Base-by-base conservation (phyloP, 2,797 vertebrate species). In the Novumbra hubbsi region DNA sequence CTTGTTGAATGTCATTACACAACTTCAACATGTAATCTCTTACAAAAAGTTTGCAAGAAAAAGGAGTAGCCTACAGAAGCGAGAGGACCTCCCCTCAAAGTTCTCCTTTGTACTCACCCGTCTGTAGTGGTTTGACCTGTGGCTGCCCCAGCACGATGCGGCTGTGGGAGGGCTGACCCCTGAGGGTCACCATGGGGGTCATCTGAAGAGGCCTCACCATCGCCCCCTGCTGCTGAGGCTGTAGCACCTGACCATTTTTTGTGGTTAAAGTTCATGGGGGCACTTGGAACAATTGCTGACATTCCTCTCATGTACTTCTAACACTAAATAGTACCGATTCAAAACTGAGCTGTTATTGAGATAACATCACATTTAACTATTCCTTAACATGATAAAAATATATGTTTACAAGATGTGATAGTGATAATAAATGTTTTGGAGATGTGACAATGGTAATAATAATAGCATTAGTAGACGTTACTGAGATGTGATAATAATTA, bases 151-250 rank as follows among this genome's bases (percentile, higher is more conserved):
- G 88, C 89, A 98, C 91, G 55, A 98, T 95, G 86, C 95, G 95
- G 81, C 89, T 94, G 71, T 60, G 55, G n/a, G 97, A 96, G 12
- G 94, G 94, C 79, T 94, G 97, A 84, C 89, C 91, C 90, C 96
- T 92, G 88, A 97, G 84, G 0, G 96, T 92, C 74, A 98, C 95
- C 96, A 97, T 94, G n/a, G 96, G 95, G 6, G 96, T 93, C 70
- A 98, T 95, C 92, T 96, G 96, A 52, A 96, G 94, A 55, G 93
- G 94, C 87, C 97, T 95, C 88, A 97, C 90, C 81, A 96, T 89
- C 0, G 96, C 78, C 84, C 95, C 95, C 71, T 94, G 94, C 83
- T 92, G 92, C 77, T 94, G 95, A 86, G 96, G 86, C 84, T 95
- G 96, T 70, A 97, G 94, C 83, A 98, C 94, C 96, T 98, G 80